Evolutionary conservation across 2,888 invertebrate genomes (phyloP), one percentile per base, ranked within the genome.

Genomic region (Hololepta plana): DNA sequence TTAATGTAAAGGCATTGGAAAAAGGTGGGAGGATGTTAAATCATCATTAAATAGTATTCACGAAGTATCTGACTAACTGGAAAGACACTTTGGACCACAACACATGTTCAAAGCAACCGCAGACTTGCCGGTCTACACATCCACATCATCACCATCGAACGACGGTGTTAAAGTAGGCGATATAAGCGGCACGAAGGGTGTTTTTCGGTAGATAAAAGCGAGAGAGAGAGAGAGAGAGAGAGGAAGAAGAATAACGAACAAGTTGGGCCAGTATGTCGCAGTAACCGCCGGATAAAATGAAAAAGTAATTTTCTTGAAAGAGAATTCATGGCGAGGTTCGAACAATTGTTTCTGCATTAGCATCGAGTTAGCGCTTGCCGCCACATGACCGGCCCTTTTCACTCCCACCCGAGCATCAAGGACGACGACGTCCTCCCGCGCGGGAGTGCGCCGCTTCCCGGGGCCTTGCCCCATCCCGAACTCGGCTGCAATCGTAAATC

Each of bases 401-500:
- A 4, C 5, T 28, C 29, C 26, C 29, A 10, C n/a, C 13, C 33
- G 14, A 12, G n/a, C 12, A 27, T 21, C 22, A 23, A 10, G 12
- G 27, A 19, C 27, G 11, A 11, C 17, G 15, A 16, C 11, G 14
- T 14, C 5, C 13, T 6, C 23, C 26, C 12, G 19, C 12, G 21
- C 13, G 8, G 12, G 20, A 12, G 15, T 20, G 11, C 15, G 13
- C 10, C 28, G 27, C 24, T 19, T 27, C 22, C n/a, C 36, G 38
- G 34, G 31, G 33, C 35, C 35, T 34, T 34, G 24, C 31, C 14
- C 34, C 35, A 43, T 39, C 35, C 44, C 42, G 48, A 47, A 43
- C 48, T 45, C 41, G 47, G 45, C 49, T 49, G 47, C 45, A 53
- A 50, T 53, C 55, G 53, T 55, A 55, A 55, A 55, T 55, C 55